Conservation (phyloP, 2,888 invertebrate genomes). For the Xanthorhoe designata region DNA sequence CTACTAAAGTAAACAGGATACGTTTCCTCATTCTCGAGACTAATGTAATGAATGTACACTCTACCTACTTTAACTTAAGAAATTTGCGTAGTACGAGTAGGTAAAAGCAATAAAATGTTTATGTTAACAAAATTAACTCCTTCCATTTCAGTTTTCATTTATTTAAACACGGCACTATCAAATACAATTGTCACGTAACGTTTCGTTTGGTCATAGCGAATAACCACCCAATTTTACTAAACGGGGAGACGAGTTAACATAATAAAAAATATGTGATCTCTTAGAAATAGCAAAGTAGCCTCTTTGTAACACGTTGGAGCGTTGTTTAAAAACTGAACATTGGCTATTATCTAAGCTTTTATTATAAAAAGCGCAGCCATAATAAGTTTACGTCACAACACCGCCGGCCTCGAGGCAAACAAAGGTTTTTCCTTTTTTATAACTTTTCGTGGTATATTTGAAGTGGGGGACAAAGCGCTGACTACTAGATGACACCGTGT, state of each 20-base stretch:
- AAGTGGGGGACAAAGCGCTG: slow-evolving; percentile 42
- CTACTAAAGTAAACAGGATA: neutral
- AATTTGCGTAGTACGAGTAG: neutral
- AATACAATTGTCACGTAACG: no score
- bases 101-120: neutral
- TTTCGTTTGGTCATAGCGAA: no score
- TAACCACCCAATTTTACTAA: no score
- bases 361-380: slow-evolving; percentile 39
- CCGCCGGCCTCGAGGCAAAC: slow-evolving; percentile 43
- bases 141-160: neutral
- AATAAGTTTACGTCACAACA: slow-evolving; percentile 45
- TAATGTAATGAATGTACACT: neutral
- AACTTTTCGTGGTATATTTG: slow-evolving; percentile 57
- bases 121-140: neutral
- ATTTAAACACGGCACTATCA: no score
- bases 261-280: no score
- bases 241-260: no score
- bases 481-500: no score
- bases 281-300: neutral
- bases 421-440: slow-evolving; percentile 53
- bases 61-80: neutral
- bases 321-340: slow-evolving; percentile 1
- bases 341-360: slow-evolving; percentile 33
- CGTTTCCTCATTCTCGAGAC: neutral
- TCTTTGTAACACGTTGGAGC: neutral